phyloP scores from a whole-genome alignment of 2,113 vertebrate genomes.

The Diphyllodes magnificus region DNA sequence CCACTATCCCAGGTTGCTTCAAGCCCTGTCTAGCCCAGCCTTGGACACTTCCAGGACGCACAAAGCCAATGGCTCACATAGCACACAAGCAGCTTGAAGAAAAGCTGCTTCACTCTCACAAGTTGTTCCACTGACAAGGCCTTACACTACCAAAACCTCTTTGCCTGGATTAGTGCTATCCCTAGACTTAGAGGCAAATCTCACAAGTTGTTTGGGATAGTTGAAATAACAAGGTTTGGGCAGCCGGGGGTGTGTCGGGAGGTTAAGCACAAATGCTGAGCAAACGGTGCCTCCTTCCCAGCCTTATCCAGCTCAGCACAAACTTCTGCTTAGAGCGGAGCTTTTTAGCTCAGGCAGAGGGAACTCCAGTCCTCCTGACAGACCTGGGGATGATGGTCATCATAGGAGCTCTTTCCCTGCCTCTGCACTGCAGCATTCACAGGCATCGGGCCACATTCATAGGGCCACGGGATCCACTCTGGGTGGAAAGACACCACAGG shows the following conservation, averaged over 20 bases:
- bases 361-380: not conserved
- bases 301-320: not conserved
- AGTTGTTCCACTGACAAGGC: not conserved
- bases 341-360: not conserved
- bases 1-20: not conserved
- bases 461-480: not conserved
- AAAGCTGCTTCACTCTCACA: not conserved
- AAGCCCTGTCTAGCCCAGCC: too few relatives aligned
- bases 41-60: not conserved
- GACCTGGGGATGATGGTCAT: not conserved
- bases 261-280: not conserved
- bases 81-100: not conserved
- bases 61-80: not conserved
- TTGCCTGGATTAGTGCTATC: slow-evolving; percentile 1
- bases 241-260: not conserved
- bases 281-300: not conserved
- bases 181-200: not conserved
- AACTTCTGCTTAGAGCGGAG: not conserved
- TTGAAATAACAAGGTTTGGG: not conserved
- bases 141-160: not conserved
- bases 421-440: not conserved
- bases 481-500: not conserved
- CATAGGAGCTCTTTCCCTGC: not conserved
- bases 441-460: not conserved
- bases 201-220: not conserved